Evolutionary conservation across 2,113 vertebrate species (phyloP), one percentile per base, ranked within the genome.

Genomic region (Artemisiospiza belli): DNA sequence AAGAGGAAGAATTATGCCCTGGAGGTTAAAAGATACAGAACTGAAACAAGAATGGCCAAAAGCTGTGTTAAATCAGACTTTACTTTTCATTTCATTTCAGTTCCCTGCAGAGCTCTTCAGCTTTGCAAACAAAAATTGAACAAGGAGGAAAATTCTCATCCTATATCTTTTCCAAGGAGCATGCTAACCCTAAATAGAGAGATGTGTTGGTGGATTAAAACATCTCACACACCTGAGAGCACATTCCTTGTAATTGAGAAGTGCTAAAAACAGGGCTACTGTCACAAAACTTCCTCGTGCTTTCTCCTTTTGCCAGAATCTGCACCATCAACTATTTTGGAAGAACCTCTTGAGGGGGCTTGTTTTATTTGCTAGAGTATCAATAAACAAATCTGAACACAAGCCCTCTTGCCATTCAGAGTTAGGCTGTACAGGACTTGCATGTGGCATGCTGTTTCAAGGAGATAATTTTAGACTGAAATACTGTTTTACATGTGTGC

Each of bases 121-220:
- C 46, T 96, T 87, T 61, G 49, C 87, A 93, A 94, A 89, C n/a
- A 84, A 18, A 79, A 84, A 74, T 28, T 84, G 66, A 89, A 35
- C 1, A 28, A 55, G 35, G 51, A 66, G 57, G 35, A 64, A 77
- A 81, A 57, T 69, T 89, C 41, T 83, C 12, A 24, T 79, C 11
- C 35, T 31, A 0, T 27, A 5, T 41, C 41, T 87, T 87, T 84
- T 82, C 51, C 24, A 58, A 77, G 55, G 59, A 81, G 31, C 16
- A 4, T 3, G 21, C 12, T 58, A 13, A 24, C 24, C 4, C 9
- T 16, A 9, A 76, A n/a, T 10, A 76, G 54, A 68, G 62, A 33
- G 20, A 18, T 37, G 20, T 28, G 25, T 30, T 59, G 67, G 39
- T 73, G 31, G 27, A 37, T 73, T 81, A 37, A 22, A 70, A 1